These are phyloP conservation scores for Dreissena polymorpha DNA, from an alignment of 1,140 invertebrate species.

Conservation along the genomic window DNA sequence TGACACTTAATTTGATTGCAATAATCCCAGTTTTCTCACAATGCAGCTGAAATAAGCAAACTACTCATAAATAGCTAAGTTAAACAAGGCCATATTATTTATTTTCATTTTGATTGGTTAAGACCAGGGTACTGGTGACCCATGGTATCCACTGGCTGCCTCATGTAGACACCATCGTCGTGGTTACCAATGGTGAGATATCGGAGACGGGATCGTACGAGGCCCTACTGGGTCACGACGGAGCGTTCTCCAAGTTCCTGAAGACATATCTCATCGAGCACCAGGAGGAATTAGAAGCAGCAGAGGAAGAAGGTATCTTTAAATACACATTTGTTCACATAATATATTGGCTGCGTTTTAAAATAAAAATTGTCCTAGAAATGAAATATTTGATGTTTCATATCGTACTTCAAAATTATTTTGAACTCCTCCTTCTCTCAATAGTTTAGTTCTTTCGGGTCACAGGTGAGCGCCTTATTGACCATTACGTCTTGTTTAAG, in stretches of 20 bases:
- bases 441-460: neutral
- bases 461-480: neutral
- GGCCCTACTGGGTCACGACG: slow-evolving; percentile 68
- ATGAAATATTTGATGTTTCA: neutral
- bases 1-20: no score
- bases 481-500: neutral
- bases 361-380: neutral
- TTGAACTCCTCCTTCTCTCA: no score
- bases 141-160: slow-evolving; percentile 82
- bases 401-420: neutral
- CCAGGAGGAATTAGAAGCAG: slow-evolving; percentile 51
- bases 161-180: slow-evolving; percentile 92
- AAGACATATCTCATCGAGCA: slow-evolving; percentile 59
- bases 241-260: slow-evolving; percentile 75
- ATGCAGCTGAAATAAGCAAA: no score
- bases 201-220: slow-evolving; percentile 89
- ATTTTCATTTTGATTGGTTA: slow-evolving; percentile 75
- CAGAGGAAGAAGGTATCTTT: slow-evolving; percentile 59
- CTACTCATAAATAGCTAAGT: neutral
- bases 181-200: slow-evolving; percentile 90
- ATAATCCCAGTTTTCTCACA: no score
- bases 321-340: neutral
- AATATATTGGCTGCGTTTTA: neutral
- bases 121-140: slow-evolving; percentile 72
- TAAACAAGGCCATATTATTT: neutral